Percentiles rank a stretch among this genome's conserved stretches.
These are phyloP conservation scores for Apostichopus leukothele DNA, from an alignment of 53 echinoderm and acorn worm genomes.

Conservation along the genomic window DNA sequence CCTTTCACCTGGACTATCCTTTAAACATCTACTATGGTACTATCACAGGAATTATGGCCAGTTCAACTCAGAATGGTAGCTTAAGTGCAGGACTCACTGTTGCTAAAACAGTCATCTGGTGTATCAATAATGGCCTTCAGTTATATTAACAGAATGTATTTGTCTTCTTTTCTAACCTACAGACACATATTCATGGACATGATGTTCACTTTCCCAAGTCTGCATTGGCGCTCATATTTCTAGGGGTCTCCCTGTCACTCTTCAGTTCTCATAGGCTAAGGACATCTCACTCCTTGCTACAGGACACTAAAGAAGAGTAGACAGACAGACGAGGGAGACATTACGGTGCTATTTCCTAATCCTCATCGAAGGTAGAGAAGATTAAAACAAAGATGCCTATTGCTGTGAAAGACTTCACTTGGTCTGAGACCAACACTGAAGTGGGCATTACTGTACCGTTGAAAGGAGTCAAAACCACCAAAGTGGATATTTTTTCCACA, in stretches of 20 bases:
- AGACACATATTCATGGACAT: constrained; percentile 28
- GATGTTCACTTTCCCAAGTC: constrained; percentile 19
- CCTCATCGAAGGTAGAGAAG: neutral
- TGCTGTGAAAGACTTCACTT: constrained; percentile 81
- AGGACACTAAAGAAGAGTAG: constrained; percentile 15
- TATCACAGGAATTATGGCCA: too few relatives aligned
- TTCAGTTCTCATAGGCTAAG: constrained; percentile 31
- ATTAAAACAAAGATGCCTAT: constrained; percentile 68
- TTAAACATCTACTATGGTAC: too few relatives aligned
- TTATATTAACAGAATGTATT: too few relatives aligned
- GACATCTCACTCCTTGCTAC: constrained; percentile 1
- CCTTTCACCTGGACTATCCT: too few relatives aligned
- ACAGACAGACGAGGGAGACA: too few relatives aligned
- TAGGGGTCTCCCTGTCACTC: constrained; percentile 35
- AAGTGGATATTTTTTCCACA: constrained; percentile 96
- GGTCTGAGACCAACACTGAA: constrained; percentile 82
- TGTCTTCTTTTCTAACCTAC: neutral
- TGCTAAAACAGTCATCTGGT: too few relatives aligned
- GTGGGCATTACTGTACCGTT: constrained; percentile 90
- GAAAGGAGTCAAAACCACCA: constrained; percentile 88
- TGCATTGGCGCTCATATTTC: constrained; percentile 17
- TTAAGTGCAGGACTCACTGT: too few relatives aligned
- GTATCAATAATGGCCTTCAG: too few relatives aligned
- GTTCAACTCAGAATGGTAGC: too few relatives aligned
- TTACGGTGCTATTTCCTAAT: neutral